Evolutionary conservation across 2,113 vertebrate genomes (phyloP).

Genomic region (Peromyscus polionotus): DNA sequence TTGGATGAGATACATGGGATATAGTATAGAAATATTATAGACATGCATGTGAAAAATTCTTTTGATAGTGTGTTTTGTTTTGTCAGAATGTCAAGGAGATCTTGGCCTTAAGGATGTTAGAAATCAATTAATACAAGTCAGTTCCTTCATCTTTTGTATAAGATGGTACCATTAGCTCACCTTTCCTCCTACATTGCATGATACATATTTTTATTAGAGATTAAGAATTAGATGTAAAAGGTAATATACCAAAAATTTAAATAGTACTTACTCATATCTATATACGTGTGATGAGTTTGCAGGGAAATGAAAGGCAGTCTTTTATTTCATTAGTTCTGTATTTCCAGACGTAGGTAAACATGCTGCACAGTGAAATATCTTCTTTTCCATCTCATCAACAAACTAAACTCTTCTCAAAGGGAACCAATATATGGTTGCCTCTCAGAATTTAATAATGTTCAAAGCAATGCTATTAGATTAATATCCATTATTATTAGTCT

Average conservation of each 20-base stretch:
- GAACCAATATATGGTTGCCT: constrained; percentile 4
- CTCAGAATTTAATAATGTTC: constrained; percentile 34
- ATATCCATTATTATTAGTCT: not conserved
- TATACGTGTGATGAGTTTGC: not conserved
- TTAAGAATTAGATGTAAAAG: constrained; percentile 19
- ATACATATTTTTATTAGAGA: not conserved
- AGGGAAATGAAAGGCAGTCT: constrained; percentile 15
- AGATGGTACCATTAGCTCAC: not conserved
- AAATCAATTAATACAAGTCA: constrained; percentile 40
- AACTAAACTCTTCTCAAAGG: not conserved
- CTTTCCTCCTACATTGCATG: not conserved
- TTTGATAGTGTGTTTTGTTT: not conserved
- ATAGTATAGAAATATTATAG: constrained; percentile 26
- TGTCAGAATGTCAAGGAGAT: constrained; percentile 15
- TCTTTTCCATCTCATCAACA: constrained; percentile 6
- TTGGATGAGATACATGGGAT: not conserved
- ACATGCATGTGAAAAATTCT: not conserved
- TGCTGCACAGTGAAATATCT: not conserved
- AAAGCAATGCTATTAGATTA: not conserved
- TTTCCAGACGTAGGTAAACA: constrained; percentile 16
- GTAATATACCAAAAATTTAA: constrained; percentile 40
- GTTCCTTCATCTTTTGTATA: constrained; percentile 19
- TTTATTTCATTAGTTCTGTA: constrained; percentile 19
- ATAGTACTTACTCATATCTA: not conserved
- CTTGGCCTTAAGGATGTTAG: constrained; percentile 16